Evolutionary conservation across 2,888 invertebrate genomes (phyloP), one percentile per base, ranked within the genome.

Genomic region (Syrphus vitripennis): DNA sequence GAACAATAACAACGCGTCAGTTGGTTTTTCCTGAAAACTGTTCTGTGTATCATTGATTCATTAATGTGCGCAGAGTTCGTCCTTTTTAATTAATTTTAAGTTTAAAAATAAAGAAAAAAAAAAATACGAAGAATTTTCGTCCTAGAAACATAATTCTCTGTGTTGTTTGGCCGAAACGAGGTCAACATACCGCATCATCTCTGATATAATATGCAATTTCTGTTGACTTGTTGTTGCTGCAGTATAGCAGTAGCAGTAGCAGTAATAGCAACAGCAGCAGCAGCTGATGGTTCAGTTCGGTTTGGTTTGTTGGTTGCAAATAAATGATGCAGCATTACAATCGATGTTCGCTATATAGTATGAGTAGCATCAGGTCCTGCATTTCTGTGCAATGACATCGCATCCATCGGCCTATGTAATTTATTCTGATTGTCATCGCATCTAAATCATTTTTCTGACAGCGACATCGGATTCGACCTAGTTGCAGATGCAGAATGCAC

Each of bases 381-480:
- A 19, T n/a, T 74, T 45, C 19, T 71, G 57, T 63, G 70, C 55
- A n/a, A n/a, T n/a, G 45, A 21, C 59, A 59, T 34, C 45, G n/a
- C n/a, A 63, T 53, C 61, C 69, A 45, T 48, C 53, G 78, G 42
- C 65, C 65, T 69, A 42, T 65, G 65, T 71, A 59, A 31, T 71
- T 67, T 59, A 71, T 71, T 67, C 65, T 80, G 75, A 84, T 67
- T 84, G 83, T 76, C 83, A 84, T 76, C 71, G 29, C 71, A 59
- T 76, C 67, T 75, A 80, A 76, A 84, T 80, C 83, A 84, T 70
- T 75, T 70, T 65, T 65, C 50, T 70, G 83, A 75, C 80, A 67
- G 26, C 40, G 42, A 61, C 79, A 70, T 83, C 65, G 63, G 45
- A 76, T 71, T 67, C 72, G 83, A 80, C 83, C 83, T 80, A 76